Percentiles rank a stretch among this genome's conserved stretches.
phyloP scores from a whole-genome alignment of 2,113 vertebrate species.

The Heterochromis multidens region DNA sequence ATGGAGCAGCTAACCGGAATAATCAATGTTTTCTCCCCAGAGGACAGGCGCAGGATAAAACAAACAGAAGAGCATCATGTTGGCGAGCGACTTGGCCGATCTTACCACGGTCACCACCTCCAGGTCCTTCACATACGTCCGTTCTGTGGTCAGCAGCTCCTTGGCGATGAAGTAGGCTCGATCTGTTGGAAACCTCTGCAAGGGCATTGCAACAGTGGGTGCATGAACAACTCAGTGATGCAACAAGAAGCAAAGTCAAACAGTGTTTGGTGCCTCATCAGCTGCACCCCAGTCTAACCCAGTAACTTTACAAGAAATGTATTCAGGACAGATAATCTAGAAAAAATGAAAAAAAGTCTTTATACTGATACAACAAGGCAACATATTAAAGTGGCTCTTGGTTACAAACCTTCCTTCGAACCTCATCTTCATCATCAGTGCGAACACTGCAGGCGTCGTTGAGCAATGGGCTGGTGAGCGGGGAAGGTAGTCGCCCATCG shows the following conservation, averaged over 20 bases:
- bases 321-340: conserved; percentile 39
- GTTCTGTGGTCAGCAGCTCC: conserved; percentile 90
- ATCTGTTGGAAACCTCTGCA: conserved; percentile 89
- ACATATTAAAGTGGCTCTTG: background rate
- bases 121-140: conserved; percentile 93
- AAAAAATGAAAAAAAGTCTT: background rate
- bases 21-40: conserved; percentile 56
- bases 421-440: conserved; percentile 92
- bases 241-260: background rate
- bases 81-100: background rate
- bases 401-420: conserved; percentile 86
- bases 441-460: conserved; percentile 84
- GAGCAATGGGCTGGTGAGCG: conserved; percentile 90
- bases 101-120: conserved; percentile 94
- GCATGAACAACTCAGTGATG: background rate
- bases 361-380: background rate
- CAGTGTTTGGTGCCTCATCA: background rate
- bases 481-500: conserved; percentile 87
- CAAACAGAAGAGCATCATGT: conserved; percentile 3
- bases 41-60: conserved; percentile 15
- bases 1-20: conserved; percentile 48
- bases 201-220: conserved; percentile 3
- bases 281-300: background rate
- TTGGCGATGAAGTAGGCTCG: conserved; percentile 95
- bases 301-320: background rate